Evolutionary conservation across 2,797 vertebrate species (phyloP), one percentile per base, ranked within the genome.

Genomic region (Neostethus bicornis): DNA sequence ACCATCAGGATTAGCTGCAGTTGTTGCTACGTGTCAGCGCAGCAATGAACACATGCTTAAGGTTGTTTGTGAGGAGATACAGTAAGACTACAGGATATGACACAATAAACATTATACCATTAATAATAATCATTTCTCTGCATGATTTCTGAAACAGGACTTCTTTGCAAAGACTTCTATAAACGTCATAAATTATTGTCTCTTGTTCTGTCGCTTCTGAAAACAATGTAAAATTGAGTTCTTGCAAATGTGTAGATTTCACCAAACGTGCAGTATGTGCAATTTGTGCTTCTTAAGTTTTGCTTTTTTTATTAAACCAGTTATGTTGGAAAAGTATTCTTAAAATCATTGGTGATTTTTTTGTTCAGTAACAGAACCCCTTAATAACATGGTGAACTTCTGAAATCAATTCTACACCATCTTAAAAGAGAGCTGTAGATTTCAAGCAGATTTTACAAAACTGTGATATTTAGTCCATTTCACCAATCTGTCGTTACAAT

Each of bases 11-110:
- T 90, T 75, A 84, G 75, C 68, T 45, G 48, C 87, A 90, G 89
- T 86, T 87, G 86, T 65, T 84, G 74, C 77, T 52, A 72, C 20
- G 47, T 77, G 85, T 90, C 89, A 91, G 75, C 80, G 70, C 78
- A 43, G 82, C 83, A 76, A 66, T 88, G 88, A 89, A 85, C 87
- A 86, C 90, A 81, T 87, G 81, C 68, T 85, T 73, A 77, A 70
- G 58, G 59, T 72, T 64, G 39, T 9, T 51, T 46, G 35, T 37
- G 66, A 49, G 39, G 31, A 55, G 16, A 31, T 24, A 66, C 26
- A n/a, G 54, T 12, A 14, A 14, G 31, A 61, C 66, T 26, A 25
- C 32, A 55, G 61, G 25, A 32, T 50, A 51, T 58, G 61, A 39
- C 38, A 61, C 62, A 66, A 59, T 63, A 68, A 75, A 81, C 51